A percentile compares a stretch with the other conserved stretches of the same genome.
These are phyloP conservation scores for Melanargia galathea DNA, from an alignment of 2,888 invertebrate species.

Conservation along the genomic window DNA sequence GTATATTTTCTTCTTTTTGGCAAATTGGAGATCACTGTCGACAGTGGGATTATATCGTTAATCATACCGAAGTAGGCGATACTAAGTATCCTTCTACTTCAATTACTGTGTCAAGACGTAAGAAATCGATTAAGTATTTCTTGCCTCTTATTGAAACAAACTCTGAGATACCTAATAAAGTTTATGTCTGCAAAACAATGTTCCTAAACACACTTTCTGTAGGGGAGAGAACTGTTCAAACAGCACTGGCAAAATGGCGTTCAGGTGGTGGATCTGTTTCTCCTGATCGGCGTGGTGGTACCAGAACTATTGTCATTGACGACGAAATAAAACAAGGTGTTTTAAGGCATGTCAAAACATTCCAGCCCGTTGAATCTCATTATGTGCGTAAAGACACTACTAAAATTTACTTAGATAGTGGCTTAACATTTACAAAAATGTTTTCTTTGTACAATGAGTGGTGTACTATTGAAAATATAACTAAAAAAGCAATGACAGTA, in stretches of 20 bases:
- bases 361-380: slow-evolving; percentile 16
- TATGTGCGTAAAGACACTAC: slow-evolving; percentile 21
- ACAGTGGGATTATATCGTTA: slow-evolving; percentile 21
- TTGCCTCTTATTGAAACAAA: not conserved
- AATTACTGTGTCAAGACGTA: not conserved
- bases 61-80: slow-evolving; percentile 11
- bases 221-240: too few relatives aligned
- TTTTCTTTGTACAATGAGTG: slow-evolving; percentile 27
- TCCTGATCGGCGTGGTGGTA: slow-evolving; percentile 16
- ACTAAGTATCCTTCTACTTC: not conserved
- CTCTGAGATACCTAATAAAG: not conserved
- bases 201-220: too few relatives aligned
- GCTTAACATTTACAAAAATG: slow-evolving; percentile 23
- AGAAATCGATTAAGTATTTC: not conserved
- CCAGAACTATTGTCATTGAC: slow-evolving; percentile 5
- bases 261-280: too few relatives aligned
- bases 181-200: too few relatives aligned
- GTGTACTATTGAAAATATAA: slow-evolving; percentile 24
- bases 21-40: slow-evolving; percentile 20
- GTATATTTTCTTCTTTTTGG: slow-evolving; percentile 22
- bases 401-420: slow-evolving; percentile 18
- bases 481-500: slow-evolving; percentile 15
- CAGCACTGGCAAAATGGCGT: too few relatives aligned
- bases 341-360: slow-evolving; percentile 12
- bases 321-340: slow-evolving; percentile 23